Base-by-base conservation (phyloP, 1,140 invertebrate genomes). In the Cherax destructor region DNA sequence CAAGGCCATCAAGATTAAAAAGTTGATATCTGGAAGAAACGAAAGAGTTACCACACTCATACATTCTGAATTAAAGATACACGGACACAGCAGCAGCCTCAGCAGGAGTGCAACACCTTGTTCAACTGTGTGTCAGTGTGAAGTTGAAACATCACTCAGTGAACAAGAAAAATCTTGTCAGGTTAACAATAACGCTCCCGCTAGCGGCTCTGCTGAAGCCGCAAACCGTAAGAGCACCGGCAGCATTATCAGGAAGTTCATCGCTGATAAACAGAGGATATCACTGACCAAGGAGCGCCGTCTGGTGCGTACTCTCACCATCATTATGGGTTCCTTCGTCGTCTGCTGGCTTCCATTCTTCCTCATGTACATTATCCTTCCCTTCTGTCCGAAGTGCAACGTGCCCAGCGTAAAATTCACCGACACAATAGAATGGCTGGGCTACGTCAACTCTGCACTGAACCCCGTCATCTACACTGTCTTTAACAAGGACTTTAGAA, bases 381-480 rank as follows among this genome's bases (percentile, higher is more conserved):
- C 97, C 1, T 98, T 98, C 94, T 99, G 98, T 94, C 94, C 96
- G 2, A 95, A 95, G 76, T 98, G 97, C 94, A 94, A 94, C 78
- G 97, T 97, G 94, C 97, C 97, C 16, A 97, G 97, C 9, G 96
- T 96, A 65, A 96, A 96, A 93, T 95, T 98, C 86, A 96, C 97
- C 72, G 98, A 98, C 94, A 97, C 98, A 94, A 97, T 98, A 93
- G 98, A 97, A 56, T 99, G 99, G 99, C 96, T 99, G 69, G 99
- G 99, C 47, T 99, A 99, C 94, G 96, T 99, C 91, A 99, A 99
- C 95, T 99, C 98, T 47, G 97, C 97, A n/a, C 95, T 99, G 16
- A 99, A 99, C 95, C 99, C 99, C 11, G 88, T 90, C 88, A 90
- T 90, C 61, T 90, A 90, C 80, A 90, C 88, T 11, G 83, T 90